These are phyloP conservation scores for Cephalopterus ornatus DNA, from an alignment of 2,113 vertebrate species.

Conservation along the genomic window DNA sequence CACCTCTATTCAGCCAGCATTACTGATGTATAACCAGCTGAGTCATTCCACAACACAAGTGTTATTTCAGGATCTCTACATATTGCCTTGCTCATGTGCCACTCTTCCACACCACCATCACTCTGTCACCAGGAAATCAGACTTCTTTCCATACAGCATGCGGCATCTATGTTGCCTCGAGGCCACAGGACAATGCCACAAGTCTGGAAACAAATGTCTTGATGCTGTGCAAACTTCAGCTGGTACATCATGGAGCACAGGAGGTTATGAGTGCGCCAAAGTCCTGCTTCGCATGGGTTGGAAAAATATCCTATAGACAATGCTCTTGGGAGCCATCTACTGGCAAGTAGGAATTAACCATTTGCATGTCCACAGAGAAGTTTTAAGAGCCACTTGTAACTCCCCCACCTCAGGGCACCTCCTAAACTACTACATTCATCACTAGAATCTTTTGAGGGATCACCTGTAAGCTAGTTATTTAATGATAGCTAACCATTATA, in stretches of 20 bases:
- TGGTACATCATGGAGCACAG: neutral
- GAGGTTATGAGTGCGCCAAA: neutral
- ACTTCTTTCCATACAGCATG: neutral
- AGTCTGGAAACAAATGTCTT: neutral
- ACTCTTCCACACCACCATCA: neutral
- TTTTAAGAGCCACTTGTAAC: neutral
- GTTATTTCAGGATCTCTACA: neutral
- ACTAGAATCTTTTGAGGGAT: neutral
- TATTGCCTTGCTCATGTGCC: rapidly evolving
- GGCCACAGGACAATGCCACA: neutral
- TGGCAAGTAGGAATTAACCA: conserved; percentile 15
- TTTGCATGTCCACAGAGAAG: neutral
- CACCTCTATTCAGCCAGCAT: neutral
- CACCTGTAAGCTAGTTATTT: neutral
- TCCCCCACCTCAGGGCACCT: neutral
- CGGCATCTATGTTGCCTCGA: rapidly evolving
- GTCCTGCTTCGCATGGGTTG: rapidly evolving
- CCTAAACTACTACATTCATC: neutral
- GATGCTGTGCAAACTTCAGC: neutral
- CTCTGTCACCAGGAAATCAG: rapidly evolving
- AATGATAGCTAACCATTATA: neutral
- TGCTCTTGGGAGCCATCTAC: conserved; percentile 61
- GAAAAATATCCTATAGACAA: neutral
- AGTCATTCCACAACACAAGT: neutral
- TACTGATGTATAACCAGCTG: neutral